Percentiles rank a stretch among this genome's conserved stretches.
Evolutionary conservation across 2,797 vertebrate species (phyloP).

Genomic region (Xyrichtys novacula): DNA sequence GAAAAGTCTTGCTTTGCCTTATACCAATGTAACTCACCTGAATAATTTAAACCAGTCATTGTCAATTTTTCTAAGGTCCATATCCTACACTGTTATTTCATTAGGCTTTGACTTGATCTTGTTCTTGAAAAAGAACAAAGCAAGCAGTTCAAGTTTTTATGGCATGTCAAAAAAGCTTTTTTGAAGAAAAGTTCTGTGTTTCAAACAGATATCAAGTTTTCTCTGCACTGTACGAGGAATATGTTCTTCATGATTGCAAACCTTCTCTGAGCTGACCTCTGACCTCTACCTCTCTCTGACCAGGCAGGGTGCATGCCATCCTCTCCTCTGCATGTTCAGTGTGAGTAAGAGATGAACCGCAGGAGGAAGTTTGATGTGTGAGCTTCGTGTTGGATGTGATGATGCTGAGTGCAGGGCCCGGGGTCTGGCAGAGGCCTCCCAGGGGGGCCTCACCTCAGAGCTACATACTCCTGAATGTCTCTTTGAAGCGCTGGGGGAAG

Average conservation of each 20-base stretch:
- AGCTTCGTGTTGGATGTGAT: conserved; percentile 31
- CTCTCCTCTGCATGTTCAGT: conserved; percentile 26
- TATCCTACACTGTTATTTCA: conserved; percentile 10
- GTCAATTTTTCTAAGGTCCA: conserved; percentile 5
- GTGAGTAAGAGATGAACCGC: conserved; percentile 28
- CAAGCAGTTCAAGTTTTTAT: background rate
- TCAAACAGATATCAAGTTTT: background rate
- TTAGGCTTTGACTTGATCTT: conserved; percentile 7
- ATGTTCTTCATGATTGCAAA: conserved; percentile 5
- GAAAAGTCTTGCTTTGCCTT: conserved; percentile 5
- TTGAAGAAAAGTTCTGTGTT: background rate
- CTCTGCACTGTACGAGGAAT: background rate
- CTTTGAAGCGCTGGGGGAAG: conserved; percentile 64
- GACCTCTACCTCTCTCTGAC: conserved; percentile 37
- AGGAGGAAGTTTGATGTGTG: conserved; percentile 45
- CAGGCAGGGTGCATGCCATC: conserved; percentile 19
- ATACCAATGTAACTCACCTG: background rate
- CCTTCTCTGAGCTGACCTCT: conserved; percentile 31
- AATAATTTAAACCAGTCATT: conserved; percentile 19
- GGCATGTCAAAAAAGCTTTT: background rate
- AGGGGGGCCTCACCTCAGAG: conserved; percentile 39
- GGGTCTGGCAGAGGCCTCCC: conserved; percentile 41
- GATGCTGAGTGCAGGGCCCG: conserved; percentile 24
- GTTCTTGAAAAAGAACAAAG: background rate
- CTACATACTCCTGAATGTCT: conserved; percentile 52